Conservation (phyloP, 2,888 invertebrate species). For the Campoletis raptor region DNA sequence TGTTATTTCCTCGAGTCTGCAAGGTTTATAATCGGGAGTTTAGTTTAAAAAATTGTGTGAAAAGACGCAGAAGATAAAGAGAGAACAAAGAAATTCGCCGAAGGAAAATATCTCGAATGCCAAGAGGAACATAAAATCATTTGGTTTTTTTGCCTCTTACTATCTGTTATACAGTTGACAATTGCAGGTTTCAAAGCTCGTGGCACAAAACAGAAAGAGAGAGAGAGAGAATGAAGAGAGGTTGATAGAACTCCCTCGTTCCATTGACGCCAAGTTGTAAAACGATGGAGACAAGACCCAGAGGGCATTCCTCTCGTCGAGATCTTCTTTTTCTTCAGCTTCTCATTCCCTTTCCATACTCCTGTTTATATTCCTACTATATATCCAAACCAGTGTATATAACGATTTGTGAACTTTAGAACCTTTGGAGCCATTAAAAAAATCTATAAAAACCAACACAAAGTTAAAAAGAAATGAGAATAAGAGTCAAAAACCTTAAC, state of each 20-base stretch:
- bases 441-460: neutral
- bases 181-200: neutral
- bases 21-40: neutral
- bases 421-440: constrained; percentile 33
- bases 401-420: neutral
- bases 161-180: constrained; percentile 32
- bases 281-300: constrained; percentile 49
- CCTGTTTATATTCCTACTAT: constrained; percentile 55
- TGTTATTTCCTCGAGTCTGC: neutral
- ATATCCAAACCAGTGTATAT: constrained; percentile 27
- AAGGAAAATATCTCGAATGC: constrained; percentile 47
- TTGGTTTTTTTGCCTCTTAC: constrained; percentile 19
- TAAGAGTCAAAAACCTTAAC: constrained; percentile 10
- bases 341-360: constrained; percentile 19
- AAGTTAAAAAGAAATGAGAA: constrained; percentile 30
- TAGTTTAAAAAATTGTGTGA: neutral
- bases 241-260: constrained; percentile 38
- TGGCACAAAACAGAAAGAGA: constrained; percentile 35
- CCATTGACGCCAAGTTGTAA: constrained; percentile 56
- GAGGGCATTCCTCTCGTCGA: constrained; percentile 48
- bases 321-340: constrained; percentile 20
- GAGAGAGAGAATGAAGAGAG: neutral
- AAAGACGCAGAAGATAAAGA: neutral
- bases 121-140: constrained; percentile 49
- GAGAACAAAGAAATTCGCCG: constrained; percentile 52